Conservation (phyloP, 2,888 invertebrate species). For the Anoplius nigerrimus region DNA sequence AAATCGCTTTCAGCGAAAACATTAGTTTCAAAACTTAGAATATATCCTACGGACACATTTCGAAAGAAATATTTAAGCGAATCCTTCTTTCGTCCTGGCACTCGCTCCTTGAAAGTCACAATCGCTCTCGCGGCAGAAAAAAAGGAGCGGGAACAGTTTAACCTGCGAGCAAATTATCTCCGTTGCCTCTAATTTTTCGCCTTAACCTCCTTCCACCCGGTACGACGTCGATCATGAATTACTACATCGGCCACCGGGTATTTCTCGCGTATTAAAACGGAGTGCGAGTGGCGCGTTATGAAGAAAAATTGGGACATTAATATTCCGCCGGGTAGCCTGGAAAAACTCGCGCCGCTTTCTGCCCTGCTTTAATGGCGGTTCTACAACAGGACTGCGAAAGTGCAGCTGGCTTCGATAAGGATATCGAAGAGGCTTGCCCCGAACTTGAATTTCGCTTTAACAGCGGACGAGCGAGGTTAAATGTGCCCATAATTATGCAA, state of each 20-base stretch:
- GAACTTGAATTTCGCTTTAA: background rate
- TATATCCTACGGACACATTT: no score
- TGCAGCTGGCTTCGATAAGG: slow-evolving; percentile 15
- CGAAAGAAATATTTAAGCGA: no score
- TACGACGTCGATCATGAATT: slow-evolving; percentile 2
- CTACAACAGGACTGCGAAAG: slow-evolving; percentile 24
- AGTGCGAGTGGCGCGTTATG: slow-evolving; percentile 30
- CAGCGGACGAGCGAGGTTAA: no score
- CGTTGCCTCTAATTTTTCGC: no score
- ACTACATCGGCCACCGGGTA: slow-evolving; percentile 11
- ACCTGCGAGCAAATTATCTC: background rate
- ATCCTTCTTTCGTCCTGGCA: no score
- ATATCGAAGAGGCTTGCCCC: slow-evolving; percentile 22
- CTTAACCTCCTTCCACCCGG: background rate
- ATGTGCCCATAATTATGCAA: no score
- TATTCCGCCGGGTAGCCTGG: slow-evolving; percentile 36
- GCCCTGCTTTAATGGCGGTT: no score
- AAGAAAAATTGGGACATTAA: slow-evolving; percentile 50
- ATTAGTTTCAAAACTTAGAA: no score
- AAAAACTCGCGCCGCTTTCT: slow-evolving; percentile 22
- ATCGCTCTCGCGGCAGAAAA: background rate
- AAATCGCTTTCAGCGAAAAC: no score
- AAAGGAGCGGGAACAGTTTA: background rate
- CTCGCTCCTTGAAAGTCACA: no score
- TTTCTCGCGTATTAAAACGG: slow-evolving; percentile 19